A percentile compares a stretch with the other conserved stretches of the same genome.
These are phyloP conservation scores for Phrixothrix hirtus DNA, from an alignment of 2,888 invertebrate species.

Conservation along the genomic window DNA sequence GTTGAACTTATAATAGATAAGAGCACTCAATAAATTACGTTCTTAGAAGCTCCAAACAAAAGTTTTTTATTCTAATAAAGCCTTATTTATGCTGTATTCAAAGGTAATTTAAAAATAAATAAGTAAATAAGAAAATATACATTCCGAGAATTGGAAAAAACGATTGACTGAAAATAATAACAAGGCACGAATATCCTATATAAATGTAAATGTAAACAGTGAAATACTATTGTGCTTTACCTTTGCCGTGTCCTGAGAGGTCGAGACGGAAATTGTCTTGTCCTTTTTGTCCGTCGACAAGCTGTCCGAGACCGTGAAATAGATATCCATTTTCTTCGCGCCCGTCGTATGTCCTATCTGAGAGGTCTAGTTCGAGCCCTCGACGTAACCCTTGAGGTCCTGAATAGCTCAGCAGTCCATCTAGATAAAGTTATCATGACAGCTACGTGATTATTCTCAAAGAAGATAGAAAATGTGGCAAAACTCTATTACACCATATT, in stretches of 20 bases:
- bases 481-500: not conserved
- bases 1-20: no score
- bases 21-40: no score
- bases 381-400: constrained; percentile 75
- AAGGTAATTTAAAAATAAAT: no score
- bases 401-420: constrained; percentile 77
- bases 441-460: constrained; percentile 16
- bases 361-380: constrained; percentile 73
- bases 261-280: constrained; percentile 73
- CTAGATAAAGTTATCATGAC: constrained; percentile 57
- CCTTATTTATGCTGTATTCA: no score
- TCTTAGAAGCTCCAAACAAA: no score
- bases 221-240: constrained; percentile 50
- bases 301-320: constrained; percentile 75
- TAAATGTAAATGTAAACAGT: constrained; percentile 44
- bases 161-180: constrained; percentile 11
- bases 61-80: no score
- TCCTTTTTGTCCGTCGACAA: constrained; percentile 76
- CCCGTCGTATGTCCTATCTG: constrained; percentile 81
- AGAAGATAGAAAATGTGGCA: constrained; percentile 8
- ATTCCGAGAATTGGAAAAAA: no score
- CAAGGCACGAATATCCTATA: constrained; percentile 16
- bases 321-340: constrained; percentile 65
- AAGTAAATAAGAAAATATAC: no score
- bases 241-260: constrained; percentile 68